Conservation (phyloP, 2,888 invertebrate genomes). For the Eudasyphora cyanicolor region DNA sequence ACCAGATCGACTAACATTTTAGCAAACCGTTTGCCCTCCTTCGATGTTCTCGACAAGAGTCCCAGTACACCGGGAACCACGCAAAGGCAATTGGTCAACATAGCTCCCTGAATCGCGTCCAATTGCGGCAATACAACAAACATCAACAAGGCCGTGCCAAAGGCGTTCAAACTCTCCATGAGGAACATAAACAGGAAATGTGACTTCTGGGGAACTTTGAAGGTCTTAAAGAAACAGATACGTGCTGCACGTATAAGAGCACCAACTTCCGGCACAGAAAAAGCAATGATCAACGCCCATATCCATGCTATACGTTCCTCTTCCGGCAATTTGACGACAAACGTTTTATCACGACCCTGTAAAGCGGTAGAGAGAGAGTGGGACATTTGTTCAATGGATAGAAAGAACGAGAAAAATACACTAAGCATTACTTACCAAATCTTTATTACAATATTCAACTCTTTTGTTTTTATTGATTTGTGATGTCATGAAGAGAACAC, state of each 20-base stretch:
- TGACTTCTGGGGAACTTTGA: slow-evolving; percentile 84
- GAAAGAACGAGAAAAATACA: neutral
- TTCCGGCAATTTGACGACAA: slow-evolving; percentile 89
- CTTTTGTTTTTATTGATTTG: slow-evolving; percentile 89
- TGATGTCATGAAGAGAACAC: slow-evolving; percentile 94
- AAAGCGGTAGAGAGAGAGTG: slow-evolving; percentile 59
- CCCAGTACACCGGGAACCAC: slow-evolving; percentile 89
- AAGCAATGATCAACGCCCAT: slow-evolving; percentile 94
- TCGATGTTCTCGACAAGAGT: slow-evolving; percentile 89
- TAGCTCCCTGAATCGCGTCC: slow-evolving; percentile 96
- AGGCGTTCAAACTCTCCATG: slow-evolving; percentile 93
- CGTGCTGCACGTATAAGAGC: slow-evolving; percentile 90
- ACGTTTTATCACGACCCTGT: slow-evolving; percentile 92
- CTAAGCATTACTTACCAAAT: slow-evolving; percentile 85
- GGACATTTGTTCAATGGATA: neutral
- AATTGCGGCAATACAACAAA: slow-evolving; percentile 94
- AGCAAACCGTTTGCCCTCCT: slow-evolving; percentile 88
- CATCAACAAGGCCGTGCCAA: slow-evolving; percentile 92
- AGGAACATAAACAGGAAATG: slow-evolving; percentile 84
- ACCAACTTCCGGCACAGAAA: slow-evolving; percentile 93
- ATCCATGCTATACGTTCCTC: slow-evolving; percentile 95
- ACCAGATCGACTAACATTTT: slow-evolving; percentile 91
- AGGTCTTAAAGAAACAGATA: slow-evolving; percentile 95
- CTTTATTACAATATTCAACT: slow-evolving; percentile 90
- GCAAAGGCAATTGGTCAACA: slow-evolving; percentile 97